Evolutionary conservation across 35 echinoderm and acorn worm species (phyloP), one percentile per base, ranked within the genome.

Genomic region (Lytechinus variegatus): DNA sequence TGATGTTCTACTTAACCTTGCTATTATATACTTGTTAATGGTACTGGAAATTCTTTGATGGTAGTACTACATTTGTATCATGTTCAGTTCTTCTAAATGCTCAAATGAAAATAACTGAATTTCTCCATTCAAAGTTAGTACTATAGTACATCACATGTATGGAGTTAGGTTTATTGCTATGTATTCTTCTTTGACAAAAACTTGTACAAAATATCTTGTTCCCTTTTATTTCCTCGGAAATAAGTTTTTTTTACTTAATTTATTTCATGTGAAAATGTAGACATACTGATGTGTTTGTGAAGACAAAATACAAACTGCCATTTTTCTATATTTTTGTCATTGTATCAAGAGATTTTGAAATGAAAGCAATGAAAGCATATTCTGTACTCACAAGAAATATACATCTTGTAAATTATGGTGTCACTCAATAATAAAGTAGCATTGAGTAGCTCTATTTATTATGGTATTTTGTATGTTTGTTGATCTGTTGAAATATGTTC

Each of bases 371-470:
- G 19, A 24, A 79, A 79, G 66, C 66, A 79, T 79, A 79, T 79
- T 24, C 6, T 79, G 19, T 79, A 79, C 66, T 79, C n/a, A 24
- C 66, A 79, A 79, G 16, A 79, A 79, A 79, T 79, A 79, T 79
- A n/a, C 66, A 79, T 79, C 66, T 79, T 79, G 66, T 79, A 79
- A 79, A 79, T 79, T 79, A 79, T n/a, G 66, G 19, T 79, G 16
- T 79, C 66, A 79, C 66, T 79, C 66, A 27, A 79, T 24, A n/a
- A n/a, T 79, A 79, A 79, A 79, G 5, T 79, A 79, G 66, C 66
- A 79, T n/a, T 79, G 66, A 79, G 66, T 79, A 79, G 66, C 66
- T 79, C 66, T n/a, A 79, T 24, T 44, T 4, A 79, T 16, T 79
- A 24, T 79, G 66, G 66, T 16, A 24, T 24, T 79, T 79, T n/a